Base-by-base conservation (phyloP, 1,140 invertebrate genomes). In the Phymastichus coffea region DNA sequence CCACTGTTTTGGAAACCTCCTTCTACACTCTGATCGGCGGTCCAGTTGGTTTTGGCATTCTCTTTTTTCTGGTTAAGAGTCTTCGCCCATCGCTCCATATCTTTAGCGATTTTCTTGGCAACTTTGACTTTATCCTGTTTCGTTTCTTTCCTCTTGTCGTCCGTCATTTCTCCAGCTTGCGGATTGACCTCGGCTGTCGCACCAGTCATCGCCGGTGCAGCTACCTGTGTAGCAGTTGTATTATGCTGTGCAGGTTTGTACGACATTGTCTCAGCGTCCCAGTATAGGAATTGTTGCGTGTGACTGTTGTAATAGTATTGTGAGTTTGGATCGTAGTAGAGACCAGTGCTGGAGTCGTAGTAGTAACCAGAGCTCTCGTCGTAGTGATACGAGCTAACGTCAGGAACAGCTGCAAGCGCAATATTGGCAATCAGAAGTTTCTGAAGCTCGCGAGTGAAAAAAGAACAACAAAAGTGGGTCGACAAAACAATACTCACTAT, bases 61-160 rank as follows among this genome's bases (percentile, higher is more conserved):
- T 98, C 94, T 78, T 98, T 98, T 79, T 96, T 95, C 71, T 98
- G 95, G 79, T 99, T 98, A 51, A 98, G 80, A 6, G 93, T 95
- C 72, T 98, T 95, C 0, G 97, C 97, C 97, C 97, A 99, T 14
- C 82, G 72, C 85, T 82, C 83, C 82, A 84, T 84, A 47, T 86
- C 91, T 80, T 98, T 98, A 0, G 95, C 95, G 68, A 99, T 98
- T 79, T 97, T 97, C 72, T 98, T 97, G 1, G 97, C 97, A 14
- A 97, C 94, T 81, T 97, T 98, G 0, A 95, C 93, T 82, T 98
- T 95, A 66, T 95, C 93, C 51, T 91, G 87, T 65, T 92, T 88
- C 35, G 83, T 84, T 57, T 82, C 72, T 62, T 85, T 88, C 33
- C 80, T 80, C 63, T 82, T 83, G 3, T 79, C 72, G 12, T 81